These are phyloP conservation scores for Diacarnus erythraeanus DNA, from an alignment of 37 sponge, comb jelly and placozoan genomes.

Conservation along the genomic window DNA sequence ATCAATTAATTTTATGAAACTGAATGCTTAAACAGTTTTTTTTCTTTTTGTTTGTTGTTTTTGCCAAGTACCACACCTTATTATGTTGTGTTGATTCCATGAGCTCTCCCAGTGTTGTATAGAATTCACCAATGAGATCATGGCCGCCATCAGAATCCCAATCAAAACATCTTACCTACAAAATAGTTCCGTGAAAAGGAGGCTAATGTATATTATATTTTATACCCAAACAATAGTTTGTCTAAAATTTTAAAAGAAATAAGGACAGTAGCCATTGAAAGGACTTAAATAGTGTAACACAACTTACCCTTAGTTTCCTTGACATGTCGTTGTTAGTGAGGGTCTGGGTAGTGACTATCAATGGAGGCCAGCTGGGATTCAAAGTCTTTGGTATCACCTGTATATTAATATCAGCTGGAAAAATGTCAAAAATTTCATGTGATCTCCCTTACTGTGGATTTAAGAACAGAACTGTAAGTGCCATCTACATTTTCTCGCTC, in stretches of 20 bases:
- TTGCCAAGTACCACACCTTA: too few species aligned
- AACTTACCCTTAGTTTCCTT: slow-evolving; percentile 66
- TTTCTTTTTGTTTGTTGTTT: too few species aligned
- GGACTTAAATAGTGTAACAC: not conserved
- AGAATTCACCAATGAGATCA: slow-evolving; percentile 83
- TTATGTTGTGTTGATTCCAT: not conserved
- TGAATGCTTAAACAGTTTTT: not conserved
- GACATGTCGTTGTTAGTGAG: slow-evolving; percentile 57
- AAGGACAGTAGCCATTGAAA: too few species aligned
- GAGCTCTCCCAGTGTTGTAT: slow-evolving; percentile 57
- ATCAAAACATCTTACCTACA: slow-evolving; percentile 80
- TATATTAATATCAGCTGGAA: not conserved
- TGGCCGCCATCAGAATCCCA: slow-evolving; percentile 78
- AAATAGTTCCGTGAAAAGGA: not conserved
- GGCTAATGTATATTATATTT: not conserved
- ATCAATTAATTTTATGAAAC: too few species aligned
- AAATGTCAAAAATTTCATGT: not conserved
- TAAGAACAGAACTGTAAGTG: slow-evolving; percentile 50
- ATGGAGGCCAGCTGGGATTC: slow-evolving; percentile 78
- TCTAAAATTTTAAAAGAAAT: too few species aligned
- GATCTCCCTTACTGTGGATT: slow-evolving; percentile 5
- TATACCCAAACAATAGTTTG: too few species aligned
- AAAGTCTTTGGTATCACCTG: slow-evolving; percentile 87
- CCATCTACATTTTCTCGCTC: slow-evolving; percentile 69
- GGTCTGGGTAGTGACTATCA: slow-evolving; percentile 45